Evolutionary conservation across 2,888 invertebrate genomes (phyloP), one percentile per base, ranked within the genome.

Genomic region (Thereva nobilitata): DNA sequence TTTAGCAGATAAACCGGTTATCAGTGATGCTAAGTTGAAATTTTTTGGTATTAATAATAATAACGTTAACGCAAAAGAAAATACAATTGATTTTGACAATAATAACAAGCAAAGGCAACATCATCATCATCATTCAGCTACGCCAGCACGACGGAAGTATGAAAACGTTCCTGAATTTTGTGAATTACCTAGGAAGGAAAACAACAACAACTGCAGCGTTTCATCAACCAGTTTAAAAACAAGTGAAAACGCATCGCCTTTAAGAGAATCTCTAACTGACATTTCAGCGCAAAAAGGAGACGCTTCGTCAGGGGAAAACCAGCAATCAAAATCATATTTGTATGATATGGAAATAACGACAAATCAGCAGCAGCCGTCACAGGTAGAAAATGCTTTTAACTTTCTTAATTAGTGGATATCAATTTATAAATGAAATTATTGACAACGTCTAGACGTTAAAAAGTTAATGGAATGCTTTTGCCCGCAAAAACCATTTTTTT

Each of bases 11-110:
- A 78, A 77, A 73, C 79, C 81, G 12, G 81, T 80, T 4, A 73
- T 80, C 23, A 80, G 79, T 70, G 80, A 80, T 72, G 80, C 80
- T 45, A 80, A 80, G 73, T 80, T 79, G 52, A 78, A 78, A 67
- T 80, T 80, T 72, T 81, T 80, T 71, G 81, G 81, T 52, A 71
- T 79, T 68, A 77, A 55, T 12, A 45, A 40, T 5, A 47, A 9
- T 4, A n/a, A 45, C 4, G 40, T 40, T 37, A 54, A 47, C 37
- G 41, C 44, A 45, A 50, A 37, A 42, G 61, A 59, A 57, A 47
- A n/a, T 23, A 40, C 42, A 3, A 38, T 23, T 8, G 44, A 50
- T 10, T 41, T 56, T 35, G 49, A 56, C 35, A 56, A 9, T 41
- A 52, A 34, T n/a, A 1, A 44, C 4, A 5, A 37, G 12, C 8